Percentiles rank a stretch among this genome's conserved stretches.
Conservation (phyloP, 1,140 invertebrate genomes). For the Plutomurus gul region DNA sequence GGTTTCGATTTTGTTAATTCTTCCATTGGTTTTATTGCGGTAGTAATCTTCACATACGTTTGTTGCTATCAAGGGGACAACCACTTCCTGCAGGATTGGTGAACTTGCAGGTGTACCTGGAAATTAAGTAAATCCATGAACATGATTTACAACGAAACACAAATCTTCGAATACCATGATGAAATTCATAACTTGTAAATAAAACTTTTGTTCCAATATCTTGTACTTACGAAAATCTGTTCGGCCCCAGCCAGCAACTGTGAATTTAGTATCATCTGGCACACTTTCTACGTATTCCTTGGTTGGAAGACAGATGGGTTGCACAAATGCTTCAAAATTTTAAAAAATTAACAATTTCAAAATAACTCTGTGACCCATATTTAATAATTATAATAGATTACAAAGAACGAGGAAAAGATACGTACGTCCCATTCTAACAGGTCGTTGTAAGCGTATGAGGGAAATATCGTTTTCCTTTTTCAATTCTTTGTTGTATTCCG, state of each 20-base stretch:
- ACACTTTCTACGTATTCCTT: not conserved
- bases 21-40: not conserved
- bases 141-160: not conserved
- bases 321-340: constrained; percentile 42
- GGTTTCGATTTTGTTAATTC: not conserved
- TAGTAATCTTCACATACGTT: constrained; percentile 44
- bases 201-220: no score
- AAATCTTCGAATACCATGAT: not conserved
- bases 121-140: not conserved
- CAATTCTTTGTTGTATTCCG: constrained; percentile 33
- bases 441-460: constrained; percentile 42
- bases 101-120: constrained; percentile 24
- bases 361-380: no score
- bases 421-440: constrained; percentile 46
- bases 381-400: not conserved
- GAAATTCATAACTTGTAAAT: not conserved
- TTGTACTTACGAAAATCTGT: constrained; percentile 41
- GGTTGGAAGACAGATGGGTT: constrained; percentile 52
- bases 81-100: constrained; percentile 34
- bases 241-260: constrained; percentile 54
- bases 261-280: not conserved
- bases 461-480: constrained; percentile 54
- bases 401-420: not conserved
- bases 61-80: constrained; percentile 27
- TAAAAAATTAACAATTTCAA: not conserved